Base-by-base conservation (phyloP, 2,888 invertebrate genomes). In the Sympetrum striolatum region DNA sequence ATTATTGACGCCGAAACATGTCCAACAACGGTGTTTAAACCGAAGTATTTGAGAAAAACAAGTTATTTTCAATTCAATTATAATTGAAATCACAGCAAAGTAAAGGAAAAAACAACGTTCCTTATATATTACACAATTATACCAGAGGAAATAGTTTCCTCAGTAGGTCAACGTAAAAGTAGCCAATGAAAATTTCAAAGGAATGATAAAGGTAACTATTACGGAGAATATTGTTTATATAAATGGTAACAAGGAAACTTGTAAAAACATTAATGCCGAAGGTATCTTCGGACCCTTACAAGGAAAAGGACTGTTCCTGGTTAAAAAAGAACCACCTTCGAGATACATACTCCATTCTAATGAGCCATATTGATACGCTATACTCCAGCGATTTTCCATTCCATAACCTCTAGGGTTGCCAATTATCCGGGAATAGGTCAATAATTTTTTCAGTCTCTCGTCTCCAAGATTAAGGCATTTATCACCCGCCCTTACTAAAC, bases 361-460 rank as follows among this genome's bases (percentile, higher is more conserved):
- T 86, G 64, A 86, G 64, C 58, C 82, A 58, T 25, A 60, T 18
- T 60, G 82, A 35, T 82, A 60, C 58, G 82, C 60, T 60, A 82
- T 58, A 58, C 35, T 35, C 35, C 82, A 48, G 31, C 35, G 58
- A 80, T 22, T 39, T 37, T 80, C 44, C n/a, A 80, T 39, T 31
- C 37, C 22, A 53, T 35, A 8, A 25, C 58, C 35, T n/a, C n/a
- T n/a, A n/a, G n/a, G n/a, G n/a, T n/a, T n/a, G n/a, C n/a, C n/a
- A n/a, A n/a, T n/a, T n/a, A n/a, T n/a, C n/a, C n/a, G n/a, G n/a
- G n/a, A n/a, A n/a, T n/a, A n/a, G n/a, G n/a, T n/a, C n/a, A n/a
- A n/a, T n/a, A n/a, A n/a, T n/a, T n/a, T n/a, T n/a, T n/a, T n/a
- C n/a, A n/a, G n/a, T n/a, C n/a, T n/a, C n/a, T n/a, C n/a, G n/a